Percentiles rank a stretch among this genome's conserved stretches.
Evolutionary conservation across 2,113 vertebrate species (phyloP).

Genomic region (Corythaixoides concolor): DNA sequence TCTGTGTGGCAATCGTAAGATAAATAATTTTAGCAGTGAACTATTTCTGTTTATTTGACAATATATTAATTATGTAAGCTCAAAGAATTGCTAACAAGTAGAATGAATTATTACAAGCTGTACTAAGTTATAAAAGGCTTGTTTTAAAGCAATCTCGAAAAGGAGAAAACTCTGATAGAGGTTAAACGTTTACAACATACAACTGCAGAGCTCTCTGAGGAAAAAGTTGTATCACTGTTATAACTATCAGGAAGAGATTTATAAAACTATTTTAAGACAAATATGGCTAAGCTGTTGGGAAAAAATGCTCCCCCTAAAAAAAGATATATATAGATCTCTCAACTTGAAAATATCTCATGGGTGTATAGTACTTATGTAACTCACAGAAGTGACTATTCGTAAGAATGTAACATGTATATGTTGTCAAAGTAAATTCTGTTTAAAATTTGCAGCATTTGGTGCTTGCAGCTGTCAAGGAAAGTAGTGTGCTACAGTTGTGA

Average conservation of each 20-base stretch:
- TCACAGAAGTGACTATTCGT: not conserved
- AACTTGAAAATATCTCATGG: conserved; percentile 15
- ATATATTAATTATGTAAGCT: not conserved
- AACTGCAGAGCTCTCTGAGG: not conserved
- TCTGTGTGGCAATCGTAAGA: not conserved
- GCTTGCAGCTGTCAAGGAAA: conserved; percentile 46
- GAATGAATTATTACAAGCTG: not conserved
- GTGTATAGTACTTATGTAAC: not conserved
- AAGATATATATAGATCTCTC: not conserved
- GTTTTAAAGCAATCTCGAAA: not conserved
- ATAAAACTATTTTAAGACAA: not conserved
- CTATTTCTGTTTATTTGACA: not conserved
- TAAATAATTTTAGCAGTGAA: not conserved
- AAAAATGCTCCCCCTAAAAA: not conserved
- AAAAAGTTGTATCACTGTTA: conserved; percentile 14
- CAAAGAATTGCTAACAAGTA: not conserved
- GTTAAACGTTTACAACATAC: not conserved
- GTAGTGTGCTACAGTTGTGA: conserved; percentile 26
- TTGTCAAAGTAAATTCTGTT: conserved; percentile 42
- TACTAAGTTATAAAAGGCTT: not conserved
- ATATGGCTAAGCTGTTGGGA: conserved; percentile 15
- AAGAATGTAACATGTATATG: not conserved
- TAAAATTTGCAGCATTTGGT: not conserved
- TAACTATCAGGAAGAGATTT: conserved; percentile 24
- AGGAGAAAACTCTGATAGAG: not conserved